Conservation (phyloP, 1,140 invertebrate species). For the Drosophila hydei region DNA sequence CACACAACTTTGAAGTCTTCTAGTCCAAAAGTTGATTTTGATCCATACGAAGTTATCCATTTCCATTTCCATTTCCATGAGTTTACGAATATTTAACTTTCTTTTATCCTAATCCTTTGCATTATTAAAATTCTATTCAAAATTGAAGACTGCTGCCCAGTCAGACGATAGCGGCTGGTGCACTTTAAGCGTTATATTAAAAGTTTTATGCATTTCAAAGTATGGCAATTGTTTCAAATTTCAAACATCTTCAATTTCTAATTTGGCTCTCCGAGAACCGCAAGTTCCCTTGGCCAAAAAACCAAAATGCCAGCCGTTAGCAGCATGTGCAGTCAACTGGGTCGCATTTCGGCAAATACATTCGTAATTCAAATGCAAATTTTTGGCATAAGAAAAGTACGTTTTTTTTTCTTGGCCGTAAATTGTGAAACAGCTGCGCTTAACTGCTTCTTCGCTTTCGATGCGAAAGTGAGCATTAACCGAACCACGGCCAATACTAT, state of each 20-base stretch:
- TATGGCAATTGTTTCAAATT: slow-evolving; percentile 27
- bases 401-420: slow-evolving; percentile 44
- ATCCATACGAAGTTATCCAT: too few species aligned
- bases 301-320: slow-evolving; percentile 44
- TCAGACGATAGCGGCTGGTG: neutral
- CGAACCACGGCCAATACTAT: slow-evolving; percentile 16
- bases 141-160: neutral
- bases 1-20: too few species aligned
- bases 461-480: slow-evolving; percentile 31
- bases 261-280: slow-evolving; percentile 30
- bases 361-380: slow-evolving; percentile 71
- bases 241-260: slow-evolving; percentile 45
- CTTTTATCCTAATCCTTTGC: neutral
- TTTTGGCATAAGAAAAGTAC: slow-evolving; percentile 63
- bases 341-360: slow-evolving; percentile 48
- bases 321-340: slow-evolving; percentile 71
- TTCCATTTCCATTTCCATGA: neutral
- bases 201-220: slow-evolving; percentile 22
- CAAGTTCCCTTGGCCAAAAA: slow-evolving; percentile 17
- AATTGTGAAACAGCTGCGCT: slow-evolving; percentile 61
- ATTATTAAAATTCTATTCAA: neutral
- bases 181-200: slow-evolving; percentile 26
- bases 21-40: too few species aligned
- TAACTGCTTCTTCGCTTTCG: slow-evolving; percentile 46
- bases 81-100: too few species aligned